Evolutionary conservation across 2,797 vertebrate species (phyloP).

Genomic region (Chiroxiphia lanceolata): DNA sequence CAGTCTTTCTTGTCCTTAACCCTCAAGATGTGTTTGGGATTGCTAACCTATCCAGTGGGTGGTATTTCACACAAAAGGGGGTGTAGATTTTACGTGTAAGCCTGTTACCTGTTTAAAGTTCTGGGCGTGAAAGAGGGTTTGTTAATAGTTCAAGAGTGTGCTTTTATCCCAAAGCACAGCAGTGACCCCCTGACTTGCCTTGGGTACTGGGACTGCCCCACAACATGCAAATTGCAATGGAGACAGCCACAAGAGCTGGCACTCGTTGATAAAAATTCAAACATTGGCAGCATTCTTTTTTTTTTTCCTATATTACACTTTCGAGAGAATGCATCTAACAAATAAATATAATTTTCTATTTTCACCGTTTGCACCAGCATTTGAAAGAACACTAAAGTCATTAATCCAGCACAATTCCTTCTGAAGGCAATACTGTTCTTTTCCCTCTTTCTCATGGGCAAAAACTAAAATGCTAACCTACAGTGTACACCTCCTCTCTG

Average conservation of each 20-base stretch:
- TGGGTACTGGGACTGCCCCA: not conserved
- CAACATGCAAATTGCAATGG: not conserved
- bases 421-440: conserved; percentile 6
- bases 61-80: not conserved
- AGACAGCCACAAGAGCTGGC: not conserved
- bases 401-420: not conserved
- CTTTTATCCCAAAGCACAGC: not conserved
- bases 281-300: fast-evolving
- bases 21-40: not conserved
- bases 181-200: not conserved
- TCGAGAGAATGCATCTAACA: not conserved
- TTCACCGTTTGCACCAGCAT: not conserved
- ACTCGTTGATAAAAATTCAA: not conserved
- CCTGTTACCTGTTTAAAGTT: not conserved
- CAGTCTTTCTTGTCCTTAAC: not conserved
- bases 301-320: not conserved
- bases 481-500: not conserved
- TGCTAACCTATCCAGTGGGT: not conserved
- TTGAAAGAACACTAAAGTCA: not conserved
- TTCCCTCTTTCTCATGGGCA: not conserved
- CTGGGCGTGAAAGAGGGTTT: not conserved
- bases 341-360: not conserved
- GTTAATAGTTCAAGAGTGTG: not conserved
- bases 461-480: conserved; percentile 7
- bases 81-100: not conserved